A percentile compares a stretch with the other conserved stretches of the same genome.
These are phyloP conservation scores for Campaea margaritaria DNA, from an alignment of 2,888 invertebrate species.

Conservation along the genomic window DNA sequence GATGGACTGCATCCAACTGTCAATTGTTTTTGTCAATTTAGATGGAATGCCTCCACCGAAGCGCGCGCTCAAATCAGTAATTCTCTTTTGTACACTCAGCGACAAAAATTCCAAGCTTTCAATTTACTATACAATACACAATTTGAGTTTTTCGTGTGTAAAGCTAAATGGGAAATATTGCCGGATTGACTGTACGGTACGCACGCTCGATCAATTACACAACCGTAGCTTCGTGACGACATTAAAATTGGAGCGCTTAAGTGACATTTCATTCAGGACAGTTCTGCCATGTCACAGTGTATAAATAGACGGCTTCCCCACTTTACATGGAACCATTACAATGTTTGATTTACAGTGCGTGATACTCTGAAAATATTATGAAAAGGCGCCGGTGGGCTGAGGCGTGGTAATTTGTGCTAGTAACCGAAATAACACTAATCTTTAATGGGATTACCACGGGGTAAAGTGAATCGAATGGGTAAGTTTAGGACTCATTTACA, in stretches of 20 bases:
- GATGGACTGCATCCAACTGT: too few species aligned
- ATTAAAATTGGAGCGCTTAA: constrained; percentile 48
- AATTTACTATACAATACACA: too few species aligned
- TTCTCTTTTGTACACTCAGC: too few species aligned
- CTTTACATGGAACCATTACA: constrained; percentile 47
- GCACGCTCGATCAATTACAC: not conserved
- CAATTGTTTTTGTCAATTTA: too few species aligned
- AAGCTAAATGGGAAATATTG: too few species aligned
- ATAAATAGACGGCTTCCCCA: constrained; percentile 71
- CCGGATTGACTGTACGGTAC: not conserved
- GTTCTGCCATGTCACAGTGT: constrained; percentile 64
- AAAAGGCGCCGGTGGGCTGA: constrained; percentile 29
- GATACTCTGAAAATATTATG: constrained; percentile 54
- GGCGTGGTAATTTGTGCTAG: constrained; percentile 15
- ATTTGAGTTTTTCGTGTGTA: too few species aligned
- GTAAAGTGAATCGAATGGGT: constrained; percentile 6
- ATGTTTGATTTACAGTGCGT: constrained; percentile 71
- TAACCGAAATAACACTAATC: constrained; percentile 29
- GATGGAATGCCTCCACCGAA: too few species aligned
- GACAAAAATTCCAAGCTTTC: too few species aligned
- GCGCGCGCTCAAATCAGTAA: too few species aligned
- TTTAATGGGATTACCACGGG: constrained; percentile 26
- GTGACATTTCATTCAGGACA: constrained; percentile 38
- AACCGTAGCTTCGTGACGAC: constrained; percentile 39
- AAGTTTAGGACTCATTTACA: constrained; percentile 15